Evolutionary conservation across 2,888 invertebrate species (phyloP).

Genomic region (Pocota personata): DNA sequence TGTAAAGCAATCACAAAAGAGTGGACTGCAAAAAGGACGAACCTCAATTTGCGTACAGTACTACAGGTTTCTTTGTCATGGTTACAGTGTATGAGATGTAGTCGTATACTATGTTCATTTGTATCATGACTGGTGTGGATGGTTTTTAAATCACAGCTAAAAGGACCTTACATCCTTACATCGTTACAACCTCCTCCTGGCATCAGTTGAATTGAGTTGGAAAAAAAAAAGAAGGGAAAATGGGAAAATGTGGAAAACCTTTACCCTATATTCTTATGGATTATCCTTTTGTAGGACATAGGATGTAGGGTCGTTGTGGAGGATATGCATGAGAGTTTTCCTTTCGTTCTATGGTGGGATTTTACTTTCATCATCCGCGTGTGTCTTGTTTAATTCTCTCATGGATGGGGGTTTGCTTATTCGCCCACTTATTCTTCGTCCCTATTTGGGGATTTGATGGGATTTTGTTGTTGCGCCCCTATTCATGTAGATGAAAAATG

Average conservation of each 20-base stretch:
- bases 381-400: conserved; percentile 36
- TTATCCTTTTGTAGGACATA: conserved; percentile 51
- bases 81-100: background rate
- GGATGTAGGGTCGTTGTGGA: conserved; percentile 18
- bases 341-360: conserved; percentile 7
- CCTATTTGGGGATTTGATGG: conserved; percentile 49
- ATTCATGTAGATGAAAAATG: conserved; percentile 32
- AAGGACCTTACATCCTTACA: background rate
- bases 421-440: background rate
- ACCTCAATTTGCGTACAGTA: conserved; percentile 50
- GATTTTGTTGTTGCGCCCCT: conserved; percentile 12
- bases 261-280: conserved; percentile 44
- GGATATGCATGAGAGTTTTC: conserved; percentile 22
- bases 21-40: conserved; percentile 32
- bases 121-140: conserved; percentile 56
- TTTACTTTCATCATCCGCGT: conserved; percentile 39
- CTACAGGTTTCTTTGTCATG: background rate
- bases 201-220: conserved; percentile 24
- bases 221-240: background rate
- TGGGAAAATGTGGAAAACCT: conserved; percentile 13
- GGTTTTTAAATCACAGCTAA: conserved; percentile 58
- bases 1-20: conserved; percentile 8
- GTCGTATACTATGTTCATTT: conserved; percentile 38
- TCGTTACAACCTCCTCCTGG: background rate
- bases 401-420: background rate